Evolutionary conservation across 2,888 invertebrate genomes (phyloP), one percentile per base, ranked within the genome.

Genomic region (Reticulitermes lucifugus): DNA sequence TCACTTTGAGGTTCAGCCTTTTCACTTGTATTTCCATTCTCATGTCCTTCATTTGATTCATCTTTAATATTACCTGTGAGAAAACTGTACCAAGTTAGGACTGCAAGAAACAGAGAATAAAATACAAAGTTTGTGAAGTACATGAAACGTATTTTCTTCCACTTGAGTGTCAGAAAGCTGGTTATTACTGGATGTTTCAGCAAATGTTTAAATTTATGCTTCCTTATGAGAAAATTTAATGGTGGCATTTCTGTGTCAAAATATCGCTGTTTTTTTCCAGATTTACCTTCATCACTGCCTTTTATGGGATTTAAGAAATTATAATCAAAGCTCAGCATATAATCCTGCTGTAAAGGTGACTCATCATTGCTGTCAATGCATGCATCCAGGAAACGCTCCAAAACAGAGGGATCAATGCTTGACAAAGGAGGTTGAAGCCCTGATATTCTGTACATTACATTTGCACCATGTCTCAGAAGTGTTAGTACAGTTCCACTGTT

Each of bases 331-430:
- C 41, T 70, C 1, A 81, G 43, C 65, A 70, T 41, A 41, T 65
- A 81, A 25, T 81, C 81, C 12, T 81, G 35, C 14, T 81, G 65
- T 12, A 70, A 22, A 0, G 81, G 25, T n/a, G 81, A 60, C 65
- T 81, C 65, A 29, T 81, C 81, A n/a, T 25, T 70, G 55, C 70
- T 70, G 22, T 81, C 81, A n/a, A 81, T 70, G 81, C 81, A 65
- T 3, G 70, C 81, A 43, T 81, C 81, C n/a, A 81, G 70, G 7
- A 41, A 70, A n/a, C n/a, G 4, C 41, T 81, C 81, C 46, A 81
- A 9, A 0, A 81, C 81, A 9, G 65, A 12, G 25, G 81, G 81
- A 25, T 60, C 81, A 21, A 81, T 81, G 25, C 70, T 25, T 12
- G 65, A 35, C 55, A 81, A 25, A 41, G 81, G 81, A n/a, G 70